These are phyloP conservation scores for Turdus rufiventris DNA, from an alignment of 2,113 vertebrate species.

Conservation along the genomic window DNA sequence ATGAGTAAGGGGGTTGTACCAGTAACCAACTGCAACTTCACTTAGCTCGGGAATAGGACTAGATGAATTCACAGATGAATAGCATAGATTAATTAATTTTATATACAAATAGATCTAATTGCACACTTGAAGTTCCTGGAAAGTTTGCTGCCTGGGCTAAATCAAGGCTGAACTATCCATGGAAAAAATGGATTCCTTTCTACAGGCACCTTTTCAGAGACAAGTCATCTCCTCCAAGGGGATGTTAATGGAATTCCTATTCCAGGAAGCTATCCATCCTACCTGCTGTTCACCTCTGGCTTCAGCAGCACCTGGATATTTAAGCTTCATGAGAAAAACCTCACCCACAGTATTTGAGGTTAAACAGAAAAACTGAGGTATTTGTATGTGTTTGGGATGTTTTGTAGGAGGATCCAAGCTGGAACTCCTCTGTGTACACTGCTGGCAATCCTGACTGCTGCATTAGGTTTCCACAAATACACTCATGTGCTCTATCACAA, in stretches of 20 bases:
- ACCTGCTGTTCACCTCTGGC: not conserved
- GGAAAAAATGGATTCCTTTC: not conserved
- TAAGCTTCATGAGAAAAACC: not conserved
- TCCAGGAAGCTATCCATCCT: not conserved
- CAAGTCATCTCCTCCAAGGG: not conserved
- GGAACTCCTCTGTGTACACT: not conserved
- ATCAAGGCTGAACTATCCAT: not conserved
- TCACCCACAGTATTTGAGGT: not conserved
- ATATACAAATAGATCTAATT: not conserved
- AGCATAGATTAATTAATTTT: not conserved
- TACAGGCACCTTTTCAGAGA: not conserved
- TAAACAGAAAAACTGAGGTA: not conserved
- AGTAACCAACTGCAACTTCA: not conserved
- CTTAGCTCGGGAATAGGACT: not conserved
- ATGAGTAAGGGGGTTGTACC: not conserved
- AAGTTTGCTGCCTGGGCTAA: not conserved
- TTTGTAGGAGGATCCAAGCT: not conserved
- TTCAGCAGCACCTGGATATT: not conserved
- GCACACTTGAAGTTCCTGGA: not conserved
- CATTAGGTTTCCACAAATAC: not conserved
- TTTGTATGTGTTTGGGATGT: rapidly evolving
- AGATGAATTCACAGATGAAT: too few relatives aligned
- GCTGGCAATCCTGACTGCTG: not conserved
- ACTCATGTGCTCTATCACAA: not conserved
- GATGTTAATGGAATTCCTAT: not conserved